Evolutionary conservation across 2,797 vertebrate genomes (phyloP).

Genomic region (Poecilia velifera): DNA sequence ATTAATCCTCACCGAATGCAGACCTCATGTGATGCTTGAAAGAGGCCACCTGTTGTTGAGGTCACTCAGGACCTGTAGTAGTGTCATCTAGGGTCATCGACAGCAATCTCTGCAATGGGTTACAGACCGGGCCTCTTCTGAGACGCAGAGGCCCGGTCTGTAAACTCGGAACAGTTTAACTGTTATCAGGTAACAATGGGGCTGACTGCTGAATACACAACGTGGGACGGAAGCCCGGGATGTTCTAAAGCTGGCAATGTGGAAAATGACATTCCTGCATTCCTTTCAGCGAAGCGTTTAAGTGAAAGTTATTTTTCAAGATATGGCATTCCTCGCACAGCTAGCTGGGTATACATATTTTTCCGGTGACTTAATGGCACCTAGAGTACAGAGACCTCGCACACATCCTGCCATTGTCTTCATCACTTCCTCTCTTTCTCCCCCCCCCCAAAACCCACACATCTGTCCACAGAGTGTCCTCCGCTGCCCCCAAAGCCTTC

Average conservation of each 20-base stretch:
- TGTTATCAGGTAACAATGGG: not conserved
- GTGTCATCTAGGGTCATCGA: constrained; percentile 31
- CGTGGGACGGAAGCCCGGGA: constrained; percentile 5
- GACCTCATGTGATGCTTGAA: constrained; percentile 63
- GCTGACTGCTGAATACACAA: constrained; percentile 6
- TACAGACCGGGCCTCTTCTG: not conserved
- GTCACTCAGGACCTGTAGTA: constrained; percentile 27
- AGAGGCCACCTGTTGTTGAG: constrained; percentile 71
- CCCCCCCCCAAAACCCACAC: constrained; percentile 17
- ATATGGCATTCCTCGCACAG: constrained; percentile 29
- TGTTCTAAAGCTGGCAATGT: constrained; percentile 15
- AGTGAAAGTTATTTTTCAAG: constrained; percentile 32
- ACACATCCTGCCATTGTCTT: constrained; percentile 74
- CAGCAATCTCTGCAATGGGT: not conserved
- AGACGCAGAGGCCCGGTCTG: not conserved
- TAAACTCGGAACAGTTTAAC: constrained; percentile 3
- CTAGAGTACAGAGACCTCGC: constrained; percentile 54
- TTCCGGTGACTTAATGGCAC: constrained; percentile 52
- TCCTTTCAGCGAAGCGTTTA: constrained; percentile 40
- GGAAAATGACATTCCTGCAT: constrained; percentile 35
- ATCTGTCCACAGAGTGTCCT: constrained; percentile 72
- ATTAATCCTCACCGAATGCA: constrained; percentile 74
- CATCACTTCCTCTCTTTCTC: constrained; percentile 65
- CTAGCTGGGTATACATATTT: constrained; percentile 37
- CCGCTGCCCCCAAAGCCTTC: constrained; percentile 47